Conservation (phyloP, 2,888 invertebrate genomes). For the Apamea anceps region DNA sequence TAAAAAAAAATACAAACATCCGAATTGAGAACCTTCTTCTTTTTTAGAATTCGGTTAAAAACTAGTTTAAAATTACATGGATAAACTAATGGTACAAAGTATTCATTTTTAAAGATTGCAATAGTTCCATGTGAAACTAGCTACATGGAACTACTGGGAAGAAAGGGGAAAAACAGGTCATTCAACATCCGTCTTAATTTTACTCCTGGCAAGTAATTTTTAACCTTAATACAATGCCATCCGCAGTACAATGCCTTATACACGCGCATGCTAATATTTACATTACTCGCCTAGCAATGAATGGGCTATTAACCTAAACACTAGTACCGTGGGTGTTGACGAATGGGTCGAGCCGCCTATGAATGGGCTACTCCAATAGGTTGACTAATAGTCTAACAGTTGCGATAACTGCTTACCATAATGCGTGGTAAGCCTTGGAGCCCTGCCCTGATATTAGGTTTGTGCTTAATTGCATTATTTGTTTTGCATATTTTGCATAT, state of each 20-base stretch:
- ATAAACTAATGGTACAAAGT: no score
- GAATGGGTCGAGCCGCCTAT: constrained; percentile 60
- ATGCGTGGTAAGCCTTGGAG: constrained; percentile 59
- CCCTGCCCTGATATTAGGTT: constrained; percentile 61
- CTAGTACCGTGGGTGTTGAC: constrained; percentile 60
- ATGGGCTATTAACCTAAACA: constrained; percentile 23
- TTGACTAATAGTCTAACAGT: constrained; percentile 36
- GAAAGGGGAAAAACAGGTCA: background rate
- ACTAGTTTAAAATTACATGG: no score
- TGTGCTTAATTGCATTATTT: constrained; percentile 35
- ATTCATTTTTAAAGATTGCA: no score
- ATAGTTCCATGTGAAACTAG: no score
- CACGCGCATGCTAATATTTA: constrained; percentile 9
- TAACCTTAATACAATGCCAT: background rate
- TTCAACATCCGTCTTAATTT: background rate
- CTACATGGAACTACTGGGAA: no score
- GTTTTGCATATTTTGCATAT: constrained; percentile 38
- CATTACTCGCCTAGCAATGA: constrained; percentile 41
- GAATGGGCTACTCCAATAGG: constrained; percentile 49
- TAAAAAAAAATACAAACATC: no score
- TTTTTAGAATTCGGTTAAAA: no score
- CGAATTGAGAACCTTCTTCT: no score
- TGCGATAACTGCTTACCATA: constrained; percentile 60
- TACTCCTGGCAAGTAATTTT: background rate
- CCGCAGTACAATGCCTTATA: background rate